Conservation (phyloP, 2,113 vertebrate genomes). For the Mobula birostris region DNA sequence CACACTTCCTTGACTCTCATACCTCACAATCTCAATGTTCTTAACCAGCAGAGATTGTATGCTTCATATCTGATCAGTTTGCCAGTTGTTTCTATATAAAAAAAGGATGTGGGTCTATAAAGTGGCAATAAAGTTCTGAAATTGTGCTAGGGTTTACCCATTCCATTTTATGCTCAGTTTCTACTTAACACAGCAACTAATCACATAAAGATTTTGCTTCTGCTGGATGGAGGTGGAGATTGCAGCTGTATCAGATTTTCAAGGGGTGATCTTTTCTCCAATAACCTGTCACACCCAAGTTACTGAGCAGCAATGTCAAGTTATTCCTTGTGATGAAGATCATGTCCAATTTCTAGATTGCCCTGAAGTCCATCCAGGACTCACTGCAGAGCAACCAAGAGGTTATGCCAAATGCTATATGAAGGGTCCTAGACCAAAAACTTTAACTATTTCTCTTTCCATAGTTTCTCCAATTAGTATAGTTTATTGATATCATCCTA, state of each 20-base stretch:
- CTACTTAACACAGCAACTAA: too few species aligned
- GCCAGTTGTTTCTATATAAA: neutral
- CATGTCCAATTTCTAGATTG: neutral
- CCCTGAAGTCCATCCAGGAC: neutral
- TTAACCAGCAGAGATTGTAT: neutral
- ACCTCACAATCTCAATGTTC: neutral
- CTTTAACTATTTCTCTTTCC: too few species aligned
- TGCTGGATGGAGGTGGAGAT: neutral
- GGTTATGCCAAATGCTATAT: too few species aligned
- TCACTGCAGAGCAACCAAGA: neutral
- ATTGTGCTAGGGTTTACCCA: neutral
- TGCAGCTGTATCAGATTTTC: too few species aligned
- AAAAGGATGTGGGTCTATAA: neutral
- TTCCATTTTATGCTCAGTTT: neutral
- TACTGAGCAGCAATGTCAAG: neutral
- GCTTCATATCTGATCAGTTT: neutral
- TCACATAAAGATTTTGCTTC: neutral
- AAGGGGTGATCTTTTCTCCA: neutral
- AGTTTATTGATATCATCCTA: too few species aligned
- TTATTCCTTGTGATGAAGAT: neutral
- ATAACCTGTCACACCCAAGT: neutral
- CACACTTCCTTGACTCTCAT: conserved; percentile 28
- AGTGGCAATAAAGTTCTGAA: neutral
- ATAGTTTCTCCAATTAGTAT: too few species aligned
- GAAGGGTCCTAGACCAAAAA: too few species aligned